phyloP scores from a whole-genome alignment of 1,140 invertebrate genomes.

The Neuroterus valhalla region DNA sequence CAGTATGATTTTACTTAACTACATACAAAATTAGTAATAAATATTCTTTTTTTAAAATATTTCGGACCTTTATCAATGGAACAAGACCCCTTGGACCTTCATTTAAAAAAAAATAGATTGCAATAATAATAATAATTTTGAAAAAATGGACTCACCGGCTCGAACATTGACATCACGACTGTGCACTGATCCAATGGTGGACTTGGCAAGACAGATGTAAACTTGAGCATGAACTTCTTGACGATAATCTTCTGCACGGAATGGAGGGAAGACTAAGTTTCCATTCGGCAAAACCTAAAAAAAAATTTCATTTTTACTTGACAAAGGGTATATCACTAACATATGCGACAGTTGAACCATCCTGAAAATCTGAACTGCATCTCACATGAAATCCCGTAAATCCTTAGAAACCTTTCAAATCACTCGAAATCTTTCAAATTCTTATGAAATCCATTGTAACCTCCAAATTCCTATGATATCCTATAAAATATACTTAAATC shows the following conservation, averaged over 20 bases:
- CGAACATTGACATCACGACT: slow-evolving; percentile 94
- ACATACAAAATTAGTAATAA: too few species aligned
- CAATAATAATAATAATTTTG: background rate
- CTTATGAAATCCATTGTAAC: background rate
- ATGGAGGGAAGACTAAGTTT: slow-evolving; percentile 94
- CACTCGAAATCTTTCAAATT: too few species aligned
- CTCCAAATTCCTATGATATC: background rate
- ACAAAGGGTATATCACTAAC: slow-evolving; percentile 1
- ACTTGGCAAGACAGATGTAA: slow-evolving; percentile 93
- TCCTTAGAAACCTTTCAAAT: too few species aligned
- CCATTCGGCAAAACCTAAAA: slow-evolving; percentile 89
- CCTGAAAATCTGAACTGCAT: too few species aligned
- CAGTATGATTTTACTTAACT: too few species aligned
- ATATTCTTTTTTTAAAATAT: too few species aligned
- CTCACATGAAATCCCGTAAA: too few species aligned
- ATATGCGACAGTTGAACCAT: too few species aligned
- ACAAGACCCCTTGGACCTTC: too few species aligned
- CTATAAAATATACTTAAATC: background rate
- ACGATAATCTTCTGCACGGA: slow-evolving; percentile 92
- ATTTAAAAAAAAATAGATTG: background rate
- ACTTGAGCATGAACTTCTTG: slow-evolving; percentile 95
- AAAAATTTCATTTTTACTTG: slow-evolving; percentile 38
- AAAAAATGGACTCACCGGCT: slow-evolving; percentile 84
- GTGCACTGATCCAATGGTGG: slow-evolving; percentile 91
- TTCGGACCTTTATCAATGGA: too few species aligned